These are phyloP conservation scores for Mylabris sibirica DNA, from an alignment of 2,888 invertebrate genomes.

Conservation along the genomic window DNA sequence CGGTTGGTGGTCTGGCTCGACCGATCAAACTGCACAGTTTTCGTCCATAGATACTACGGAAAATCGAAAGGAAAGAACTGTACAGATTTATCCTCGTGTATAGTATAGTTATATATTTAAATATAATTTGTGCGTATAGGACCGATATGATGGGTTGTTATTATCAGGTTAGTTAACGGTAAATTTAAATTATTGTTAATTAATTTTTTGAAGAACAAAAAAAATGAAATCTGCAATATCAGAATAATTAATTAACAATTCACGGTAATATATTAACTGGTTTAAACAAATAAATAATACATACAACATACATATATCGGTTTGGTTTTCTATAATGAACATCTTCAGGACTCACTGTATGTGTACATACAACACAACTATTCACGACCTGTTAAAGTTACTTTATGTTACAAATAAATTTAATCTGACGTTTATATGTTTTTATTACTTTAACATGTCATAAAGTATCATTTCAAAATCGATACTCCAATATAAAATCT, in stretches of 20 bases:
- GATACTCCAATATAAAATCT: conserved; percentile 45
- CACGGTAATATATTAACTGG: conserved; percentile 26
- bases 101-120: too few species aligned
- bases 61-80: too few species aligned
- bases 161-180: conserved; percentile 21
- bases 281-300: conserved; percentile 27
- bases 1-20: too few species aligned
- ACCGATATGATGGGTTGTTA: not conserved
- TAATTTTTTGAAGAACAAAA: conserved; percentile 24
- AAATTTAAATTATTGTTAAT: conserved; percentile 25
- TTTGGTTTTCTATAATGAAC: conserved; percentile 24
- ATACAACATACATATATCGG: conserved; percentile 19
- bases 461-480: conserved; percentile 49
- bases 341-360: conserved; percentile 30
- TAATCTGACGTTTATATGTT: conserved; percentile 48
- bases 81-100: too few species aligned
- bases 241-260: conserved; percentile 29
- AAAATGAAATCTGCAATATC: conserved; percentile 28
- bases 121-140: too few species aligned
- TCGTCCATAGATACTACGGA: too few species aligned
- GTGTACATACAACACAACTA: conserved; percentile 41
- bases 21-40: too few species aligned
- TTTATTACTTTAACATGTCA: conserved; percentile 49
- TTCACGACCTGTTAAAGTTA: conserved; percentile 47
- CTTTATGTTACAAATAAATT: conserved; percentile 50